Base-by-base conservation (phyloP, 2,113 vertebrate genomes). In the Eulacestoma nigropectus region DNA sequence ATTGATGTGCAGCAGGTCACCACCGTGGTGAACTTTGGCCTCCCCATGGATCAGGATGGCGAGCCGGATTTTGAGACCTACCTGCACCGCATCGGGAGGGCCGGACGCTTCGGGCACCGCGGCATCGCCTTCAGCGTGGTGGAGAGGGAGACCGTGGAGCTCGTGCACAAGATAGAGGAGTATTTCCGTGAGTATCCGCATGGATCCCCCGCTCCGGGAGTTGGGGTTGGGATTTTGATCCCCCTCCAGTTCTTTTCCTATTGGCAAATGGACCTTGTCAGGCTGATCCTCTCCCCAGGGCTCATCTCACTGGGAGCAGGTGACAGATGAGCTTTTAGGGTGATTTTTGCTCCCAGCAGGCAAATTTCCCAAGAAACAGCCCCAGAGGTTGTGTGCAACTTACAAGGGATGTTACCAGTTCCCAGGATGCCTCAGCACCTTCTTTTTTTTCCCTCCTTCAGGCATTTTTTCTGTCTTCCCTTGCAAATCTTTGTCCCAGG, bases 1-100 rank as follows among this genome's bases (percentile, higher is more conserved):
- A 98, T 98, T 5, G 98, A 98, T 2, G 98, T 98, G 93, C 95
- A 97, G 80, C 98, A 98, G 85, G 98, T 98, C 52, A 98, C 98
- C 1, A 83, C 98, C 0, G 98, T 98, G 32, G 97, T 98, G 91
- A 98, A 98, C 84, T 98, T 98, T 19, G 96, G 91, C 39, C 94
- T 98, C 3, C 98, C 98, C 10, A 1, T 82, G 9, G 83, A 89
- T 7, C 21, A 37, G 55, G 9, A 55, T 1, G 26, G 52, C 1
- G 8, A 87, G 21, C 96, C 95, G 0, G 98, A 98, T 67, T 98
- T 95, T 0, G 98, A 98, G 93, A 98, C 98, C 6, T 98, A 98
- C 84, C 97, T 98, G 11, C 98, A 98, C 92, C 98, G 98, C 57
- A 98, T 98, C 0, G 98, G 98, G 25, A 79, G 98, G 4, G 93